These are phyloP conservation scores for Aleadryas rufinucha DNA, from an alignment of 2,113 vertebrate genomes.

Conservation along the genomic window DNA sequence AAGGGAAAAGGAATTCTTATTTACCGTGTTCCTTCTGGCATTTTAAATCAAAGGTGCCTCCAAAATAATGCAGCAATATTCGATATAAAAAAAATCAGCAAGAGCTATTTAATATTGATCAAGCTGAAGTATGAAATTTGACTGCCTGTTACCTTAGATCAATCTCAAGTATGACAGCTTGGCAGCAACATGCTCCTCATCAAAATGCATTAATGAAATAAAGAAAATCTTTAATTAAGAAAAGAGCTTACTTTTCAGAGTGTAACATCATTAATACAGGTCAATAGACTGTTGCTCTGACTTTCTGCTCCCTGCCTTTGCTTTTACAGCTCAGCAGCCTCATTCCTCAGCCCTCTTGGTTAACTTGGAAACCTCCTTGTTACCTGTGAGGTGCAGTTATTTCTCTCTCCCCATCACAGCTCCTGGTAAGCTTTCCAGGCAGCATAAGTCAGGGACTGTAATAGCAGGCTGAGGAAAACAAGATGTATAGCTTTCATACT, in stretches of 20 bases:
- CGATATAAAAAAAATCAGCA: neutral
- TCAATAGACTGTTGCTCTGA: conserved; percentile 36
- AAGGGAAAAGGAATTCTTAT: neutral
- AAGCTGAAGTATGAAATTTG: neutral
- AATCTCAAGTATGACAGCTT: neutral
- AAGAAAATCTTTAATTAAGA: conserved; percentile 24
- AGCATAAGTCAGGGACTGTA: neutral
- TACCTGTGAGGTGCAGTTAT: conserved; percentile 34
- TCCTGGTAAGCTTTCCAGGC: neutral
- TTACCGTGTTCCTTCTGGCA: neutral
- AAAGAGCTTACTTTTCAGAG: neutral
- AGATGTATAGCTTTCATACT: neutral
- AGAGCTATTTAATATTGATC: neutral
- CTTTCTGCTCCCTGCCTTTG: conserved; percentile 17
- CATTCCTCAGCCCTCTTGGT: neutral
- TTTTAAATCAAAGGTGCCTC: neutral
- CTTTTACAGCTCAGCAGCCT: conserved; percentile 36
- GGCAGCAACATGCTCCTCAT: neutral
- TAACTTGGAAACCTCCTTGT: conserved; percentile 20
- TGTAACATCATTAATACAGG: neutral
- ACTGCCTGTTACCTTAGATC: neutral
- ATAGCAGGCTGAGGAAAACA: neutral
- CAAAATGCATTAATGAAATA: neutral
- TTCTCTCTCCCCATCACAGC: conserved; percentile 1
- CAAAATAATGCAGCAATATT: conserved; percentile 3